These are phyloP conservation scores for Drosophila antonietae DNA, from an alignment of 2,888 invertebrate species.

Conservation along the genomic window DNA sequence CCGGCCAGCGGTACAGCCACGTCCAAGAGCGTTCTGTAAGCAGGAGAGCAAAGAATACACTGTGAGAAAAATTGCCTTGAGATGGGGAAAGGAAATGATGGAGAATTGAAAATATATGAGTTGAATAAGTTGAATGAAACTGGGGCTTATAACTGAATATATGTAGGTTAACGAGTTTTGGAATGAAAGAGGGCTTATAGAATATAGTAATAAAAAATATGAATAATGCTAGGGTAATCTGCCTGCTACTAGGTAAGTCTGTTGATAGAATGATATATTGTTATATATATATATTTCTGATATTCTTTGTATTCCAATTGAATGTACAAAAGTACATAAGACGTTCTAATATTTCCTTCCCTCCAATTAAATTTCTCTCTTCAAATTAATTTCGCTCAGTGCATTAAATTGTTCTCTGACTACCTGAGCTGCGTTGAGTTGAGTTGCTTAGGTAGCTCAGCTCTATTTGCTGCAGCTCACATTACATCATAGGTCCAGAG, in stretches of 20 bases:
- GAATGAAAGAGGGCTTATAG: too few relatives aligned
- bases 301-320: too few relatives aligned
- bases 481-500: constrained; percentile 31
- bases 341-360: neutral
- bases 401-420: constrained; percentile 1
- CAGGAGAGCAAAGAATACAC: constrained; percentile 5
- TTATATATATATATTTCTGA: too few relatives aligned
- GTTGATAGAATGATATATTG: too few relatives aligned
- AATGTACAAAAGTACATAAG: too few relatives aligned
- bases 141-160: too few relatives aligned
- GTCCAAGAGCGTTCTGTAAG: constrained; percentile 61
- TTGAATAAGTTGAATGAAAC: too few relatives aligned
- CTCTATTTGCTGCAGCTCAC: constrained; percentile 11
- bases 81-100: fast-evolving
- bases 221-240: too few relatives aligned
- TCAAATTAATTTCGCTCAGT: constrained; percentile 1
- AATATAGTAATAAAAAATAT: too few relatives aligned
- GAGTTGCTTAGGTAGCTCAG: constrained; percentile 35
- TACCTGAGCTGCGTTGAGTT: constrained; percentile 23
- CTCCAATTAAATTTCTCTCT: neutral
- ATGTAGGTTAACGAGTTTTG: too few relatives aligned
- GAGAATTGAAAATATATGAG: too few relatives aligned
- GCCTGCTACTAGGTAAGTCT: too few relatives aligned
- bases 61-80: neutral
- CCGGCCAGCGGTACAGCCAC: constrained; percentile 59